phyloP scores from a whole-genome alignment of 1,140 invertebrate species.

The Drosophila biarmipes region DNA sequence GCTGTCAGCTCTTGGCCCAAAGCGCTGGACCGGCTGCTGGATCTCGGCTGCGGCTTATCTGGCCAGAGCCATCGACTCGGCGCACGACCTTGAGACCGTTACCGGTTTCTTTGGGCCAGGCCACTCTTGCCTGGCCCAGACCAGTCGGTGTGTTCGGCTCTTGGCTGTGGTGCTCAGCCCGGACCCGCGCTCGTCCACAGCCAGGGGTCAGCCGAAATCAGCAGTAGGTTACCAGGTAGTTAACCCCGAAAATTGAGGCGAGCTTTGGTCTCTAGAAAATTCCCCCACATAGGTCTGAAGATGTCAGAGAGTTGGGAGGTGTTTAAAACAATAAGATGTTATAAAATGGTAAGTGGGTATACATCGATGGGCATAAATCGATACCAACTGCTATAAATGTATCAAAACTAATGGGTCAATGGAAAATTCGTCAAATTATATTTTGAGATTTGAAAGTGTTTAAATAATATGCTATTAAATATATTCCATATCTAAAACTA shows the following conservation, averaged over 20 bases:
- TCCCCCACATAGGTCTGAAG: not conserved
- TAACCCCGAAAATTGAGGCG: conserved; percentile 19
- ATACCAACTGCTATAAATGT: no score
- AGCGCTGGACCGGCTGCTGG: conserved; percentile 52
- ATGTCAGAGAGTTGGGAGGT: no score
- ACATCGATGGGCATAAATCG: no score
- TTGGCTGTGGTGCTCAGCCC: conserved; percentile 4
- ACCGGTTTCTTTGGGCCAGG: conserved; percentile 66
- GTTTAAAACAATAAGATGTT: no score
- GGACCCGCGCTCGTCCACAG: conserved; percentile 41
- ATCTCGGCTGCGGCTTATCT: conserved; percentile 52
- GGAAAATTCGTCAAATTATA: no score
- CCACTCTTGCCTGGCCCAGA: conserved; percentile 28
- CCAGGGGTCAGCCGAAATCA: conserved; percentile 13
- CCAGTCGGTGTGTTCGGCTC: not conserved
- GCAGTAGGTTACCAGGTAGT: conserved; percentile 19
- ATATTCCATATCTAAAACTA: no score
- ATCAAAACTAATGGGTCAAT: no score
- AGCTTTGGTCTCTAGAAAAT: not conserved
- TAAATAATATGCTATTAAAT: no score
- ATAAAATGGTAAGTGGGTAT: no score
- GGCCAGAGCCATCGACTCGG: conserved; percentile 62
- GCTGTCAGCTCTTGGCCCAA: conserved; percentile 30
- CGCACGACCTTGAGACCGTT: conserved; percentile 76
- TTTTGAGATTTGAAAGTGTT: no score